phyloP scores from a whole-genome alignment of 53 echinoderm and acorn worm genomes.

The Luidia sarsii region DNA sequence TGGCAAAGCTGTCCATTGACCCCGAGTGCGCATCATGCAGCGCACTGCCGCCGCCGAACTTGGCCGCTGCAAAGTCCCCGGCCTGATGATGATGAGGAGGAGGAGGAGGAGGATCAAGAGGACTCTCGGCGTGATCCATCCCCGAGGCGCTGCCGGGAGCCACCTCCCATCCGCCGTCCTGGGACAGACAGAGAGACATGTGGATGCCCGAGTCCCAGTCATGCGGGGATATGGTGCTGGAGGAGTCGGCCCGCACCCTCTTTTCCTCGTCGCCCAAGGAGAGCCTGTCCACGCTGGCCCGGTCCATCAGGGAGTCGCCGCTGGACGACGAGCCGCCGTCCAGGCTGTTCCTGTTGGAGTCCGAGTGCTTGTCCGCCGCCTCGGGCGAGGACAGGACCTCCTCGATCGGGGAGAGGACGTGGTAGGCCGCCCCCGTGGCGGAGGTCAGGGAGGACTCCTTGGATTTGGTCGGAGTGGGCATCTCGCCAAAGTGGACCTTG shows the following conservation, averaged over 20 bases:
- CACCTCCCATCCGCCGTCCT: slow-evolving; percentile 59
- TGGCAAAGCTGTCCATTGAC: slow-evolving; percentile 77
- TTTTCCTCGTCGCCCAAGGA: slow-evolving; percentile 41
- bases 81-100: too few relatives aligned
- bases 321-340: not conserved
- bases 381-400: slow-evolving; percentile 90
- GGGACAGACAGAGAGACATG: slow-evolving; percentile 68
- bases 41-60: not conserved
- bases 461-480: slow-evolving; percentile 39
- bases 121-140: slow-evolving; percentile 20
- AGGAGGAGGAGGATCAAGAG: too few relatives aligned
- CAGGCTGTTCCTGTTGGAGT: slow-evolving; percentile 43
- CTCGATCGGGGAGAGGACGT: slow-evolving; percentile 86
- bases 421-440: slow-evolving; percentile 38
- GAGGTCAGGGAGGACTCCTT: slow-evolving; percentile 25
- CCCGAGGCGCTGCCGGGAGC: slow-evolving; percentile 26
- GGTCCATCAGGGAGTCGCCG: slow-evolving; percentile 12
- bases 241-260: slow-evolving; percentile 33
- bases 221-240: slow-evolving; percentile 62
- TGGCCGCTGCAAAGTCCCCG: slow-evolving; percentile 17
- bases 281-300: slow-evolving; percentile 32
- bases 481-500: slow-evolving; percentile 61
- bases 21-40: slow-evolving; percentile 58
- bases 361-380: slow-evolving; percentile 54
- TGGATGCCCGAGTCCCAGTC: slow-evolving; percentile 86